Conservation (phyloP, 2,888 invertebrate species). For the Cotesia congregata region DNA sequence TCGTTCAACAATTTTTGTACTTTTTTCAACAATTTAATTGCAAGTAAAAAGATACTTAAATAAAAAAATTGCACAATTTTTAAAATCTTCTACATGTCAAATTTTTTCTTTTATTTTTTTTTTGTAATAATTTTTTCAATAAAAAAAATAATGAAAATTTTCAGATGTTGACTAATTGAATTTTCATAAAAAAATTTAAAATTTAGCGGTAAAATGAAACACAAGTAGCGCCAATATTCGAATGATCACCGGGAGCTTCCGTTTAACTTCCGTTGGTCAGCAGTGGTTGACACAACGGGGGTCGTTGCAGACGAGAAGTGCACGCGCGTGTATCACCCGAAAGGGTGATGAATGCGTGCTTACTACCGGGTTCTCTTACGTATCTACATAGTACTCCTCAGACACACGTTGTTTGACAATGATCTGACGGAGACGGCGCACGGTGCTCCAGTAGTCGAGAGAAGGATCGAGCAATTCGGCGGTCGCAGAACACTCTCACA, state of each 20-base stretch:
- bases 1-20: no score
- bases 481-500: background rate
- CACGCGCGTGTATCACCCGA: slow-evolving; percentile 29
- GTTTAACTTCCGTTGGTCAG: slow-evolving; percentile 28
- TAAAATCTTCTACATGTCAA: no score
- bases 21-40: no score
- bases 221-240: background rate
- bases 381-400: background rate
- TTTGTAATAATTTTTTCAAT: no score
- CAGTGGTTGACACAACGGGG: slow-evolving; percentile 24
- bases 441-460: background rate
- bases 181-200: background rate
- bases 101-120: no score
- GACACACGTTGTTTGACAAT: background rate
- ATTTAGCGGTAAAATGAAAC: background rate
- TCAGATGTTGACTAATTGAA: background rate
- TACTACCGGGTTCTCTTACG: slow-evolving; percentile 22
- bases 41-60: no score
- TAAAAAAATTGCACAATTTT: no score
- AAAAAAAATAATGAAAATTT: no score
- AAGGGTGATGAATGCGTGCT: slow-evolving; percentile 16
- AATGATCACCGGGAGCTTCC: slow-evolving; percentile 17
- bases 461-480: background rate
- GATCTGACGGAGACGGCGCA: background rate
- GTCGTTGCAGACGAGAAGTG: slow-evolving; percentile 31